Conservation (phyloP, 1,140 invertebrate genomes). For the Platorchestia sp. region DNA sequence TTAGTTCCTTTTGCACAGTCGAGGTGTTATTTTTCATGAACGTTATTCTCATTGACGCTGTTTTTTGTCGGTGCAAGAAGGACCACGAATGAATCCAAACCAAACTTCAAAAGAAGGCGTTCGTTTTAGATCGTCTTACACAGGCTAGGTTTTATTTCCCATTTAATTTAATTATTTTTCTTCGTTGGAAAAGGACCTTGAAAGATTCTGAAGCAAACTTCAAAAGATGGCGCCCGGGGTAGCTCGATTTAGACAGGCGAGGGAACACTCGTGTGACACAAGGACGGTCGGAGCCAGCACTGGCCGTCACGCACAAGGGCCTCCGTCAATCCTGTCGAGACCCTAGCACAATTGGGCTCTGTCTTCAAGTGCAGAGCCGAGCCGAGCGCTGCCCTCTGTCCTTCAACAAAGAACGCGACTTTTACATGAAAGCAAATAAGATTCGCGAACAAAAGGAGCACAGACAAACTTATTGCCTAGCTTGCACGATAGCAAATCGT, state of each 20-base stretch:
- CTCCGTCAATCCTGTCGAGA: neutral
- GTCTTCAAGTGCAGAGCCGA: conserved; percentile 22
- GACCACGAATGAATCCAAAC: too few relatives aligned
- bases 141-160: too few relatives aligned
- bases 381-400: neutral
- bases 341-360: conserved; percentile 4
- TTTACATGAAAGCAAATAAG: neutral
- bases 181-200: neutral
- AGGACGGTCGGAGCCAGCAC: neutral
- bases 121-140: too few relatives aligned
- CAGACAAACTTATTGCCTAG: neutral
- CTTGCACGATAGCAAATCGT: too few relatives aligned
- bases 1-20: too few relatives aligned
- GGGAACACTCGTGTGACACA: neutral
- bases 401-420: neutral
- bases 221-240: neutral
- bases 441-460: neutral
- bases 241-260: neutral
- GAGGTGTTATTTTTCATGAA: too few relatives aligned
- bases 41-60: too few relatives aligned
- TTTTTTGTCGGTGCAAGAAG: too few relatives aligned
- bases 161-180: too few relatives aligned
- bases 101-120: too few relatives aligned
- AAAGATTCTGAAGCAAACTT: neutral
- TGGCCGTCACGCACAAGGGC: neutral